These are phyloP conservation scores for fruit fly (Drosophila melanogaster) DNA, from an alignment of 1,140 invertebrate species.

Conservation along the genomic window Release_6_plus_ISO1_MT NT_037436.4:7177501-7178000, in stretches of 20 bases:
- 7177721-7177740: not conserved
- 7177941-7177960: constrained; percentile 58
- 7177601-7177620: constrained; percentile 62
- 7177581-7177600: constrained; percentile 13
- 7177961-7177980: constrained; percentile 50
- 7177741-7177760: constrained; percentile 3
- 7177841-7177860: constrained; percentile 54
- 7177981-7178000: constrained; percentile 59
- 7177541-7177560: constrained; percentile 2
- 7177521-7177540: not conserved
- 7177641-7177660: constrained; percentile 82
- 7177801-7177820: constrained; percentile 22
- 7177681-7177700: constrained; percentile 81
- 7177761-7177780: constrained; percentile 12
- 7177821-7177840: constrained; percentile 5
- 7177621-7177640: constrained; percentile 82
- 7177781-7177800: constrained; percentile 28
- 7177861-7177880: constrained; percentile 82
- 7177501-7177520: constrained; percentile 3
- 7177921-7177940: constrained; percentile 80
- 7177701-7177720: constrained; percentile 33
- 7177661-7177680: constrained; percentile 82
- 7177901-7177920: constrained; percentile 82
- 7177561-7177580: constrained; percentile 9
- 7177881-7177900: constrained; percentile 82